Percentiles rank a stretch among this genome's conserved stretches.
Evolutionary conservation across 2,113 vertebrate species (phyloP).

Genomic region (Crotophaga sulcirostris): DNA sequence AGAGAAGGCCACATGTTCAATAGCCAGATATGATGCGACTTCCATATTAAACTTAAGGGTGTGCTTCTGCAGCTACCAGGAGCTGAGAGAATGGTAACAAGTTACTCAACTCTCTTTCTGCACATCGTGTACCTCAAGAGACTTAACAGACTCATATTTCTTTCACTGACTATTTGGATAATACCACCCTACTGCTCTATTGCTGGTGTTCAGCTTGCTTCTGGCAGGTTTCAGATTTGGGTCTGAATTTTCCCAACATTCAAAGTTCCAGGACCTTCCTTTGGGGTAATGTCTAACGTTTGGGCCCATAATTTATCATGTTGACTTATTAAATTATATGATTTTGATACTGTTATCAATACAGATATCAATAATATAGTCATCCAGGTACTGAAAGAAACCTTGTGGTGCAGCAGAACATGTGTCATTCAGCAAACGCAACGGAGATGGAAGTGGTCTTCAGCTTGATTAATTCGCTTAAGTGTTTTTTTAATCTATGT

Average conservation of each 20-base stretch:
- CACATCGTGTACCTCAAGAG: not conserved
- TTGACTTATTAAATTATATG: not conserved
- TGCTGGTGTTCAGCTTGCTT: not conserved
- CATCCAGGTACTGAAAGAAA: not conserved
- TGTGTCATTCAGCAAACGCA: not conserved
- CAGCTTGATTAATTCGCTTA: conserved; percentile 6
- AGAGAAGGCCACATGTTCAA: not conserved
- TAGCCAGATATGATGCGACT: not conserved
- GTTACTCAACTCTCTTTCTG: not conserved
- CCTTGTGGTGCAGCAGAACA: not conserved
- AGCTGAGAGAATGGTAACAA: not conserved
- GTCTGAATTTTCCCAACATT: not conserved
- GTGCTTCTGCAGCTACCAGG: not conserved
- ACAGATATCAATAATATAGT: not conserved
- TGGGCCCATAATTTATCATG: not conserved
- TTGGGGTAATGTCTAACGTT: not conserved
- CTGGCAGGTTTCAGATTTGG: not conserved
- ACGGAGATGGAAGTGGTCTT: not conserved
- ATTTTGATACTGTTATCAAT: not conserved
- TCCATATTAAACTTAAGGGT: not conserved
- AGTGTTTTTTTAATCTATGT: not conserved
- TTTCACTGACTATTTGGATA: not conserved
- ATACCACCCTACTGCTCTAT: not conserved
- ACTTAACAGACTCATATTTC: not conserved
- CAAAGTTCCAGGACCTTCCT: not conserved